These are phyloP conservation scores for Polydrusus tereticollis DNA, from an alignment of 2,888 invertebrate genomes.

Conservation along the genomic window DNA sequence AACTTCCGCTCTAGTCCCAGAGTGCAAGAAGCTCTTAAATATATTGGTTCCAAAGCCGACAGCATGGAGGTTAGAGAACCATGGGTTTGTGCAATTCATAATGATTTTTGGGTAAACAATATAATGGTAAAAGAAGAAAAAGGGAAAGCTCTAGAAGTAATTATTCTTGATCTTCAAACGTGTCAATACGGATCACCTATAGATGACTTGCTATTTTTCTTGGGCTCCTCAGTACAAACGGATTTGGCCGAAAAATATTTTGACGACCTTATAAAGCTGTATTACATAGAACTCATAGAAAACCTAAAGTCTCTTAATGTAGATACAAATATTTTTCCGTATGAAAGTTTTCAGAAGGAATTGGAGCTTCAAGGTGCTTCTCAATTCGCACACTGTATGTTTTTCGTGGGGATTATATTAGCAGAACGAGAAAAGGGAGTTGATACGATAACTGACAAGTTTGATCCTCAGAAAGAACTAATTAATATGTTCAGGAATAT, in stretches of 20 bases:
- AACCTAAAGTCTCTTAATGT: conserved; percentile 23
- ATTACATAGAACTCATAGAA: conserved; percentile 28
- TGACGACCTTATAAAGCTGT: conserved; percentile 26
- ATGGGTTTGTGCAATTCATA: conserved; percentile 29
- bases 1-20: not conserved
- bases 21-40: not conserved
- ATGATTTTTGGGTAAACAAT: conserved; percentile 41
- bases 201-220: conserved; percentile 33
- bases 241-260: not conserved
- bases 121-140: conserved; percentile 31
- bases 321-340: conserved; percentile 9
- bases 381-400: conserved; percentile 20
- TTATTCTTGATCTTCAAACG: conserved; percentile 36
- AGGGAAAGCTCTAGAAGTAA: conserved; percentile 14
- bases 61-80: not conserved
- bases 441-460: conserved; percentile 14
- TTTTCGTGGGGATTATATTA: conserved; percentile 16
- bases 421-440: conserved; percentile 15
- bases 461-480: conserved; percentile 17
- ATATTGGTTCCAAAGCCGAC: not conserved
- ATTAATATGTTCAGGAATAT: conserved; percentile 12
- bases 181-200: conserved; percentile 8
- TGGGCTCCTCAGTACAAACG: conserved; percentile 20
- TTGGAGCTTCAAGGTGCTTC: not conserved
- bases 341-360: conserved; percentile 21